Base-by-base conservation (phyloP, 2,888 invertebrate species). In the Drosophila fungiperda region DNA sequence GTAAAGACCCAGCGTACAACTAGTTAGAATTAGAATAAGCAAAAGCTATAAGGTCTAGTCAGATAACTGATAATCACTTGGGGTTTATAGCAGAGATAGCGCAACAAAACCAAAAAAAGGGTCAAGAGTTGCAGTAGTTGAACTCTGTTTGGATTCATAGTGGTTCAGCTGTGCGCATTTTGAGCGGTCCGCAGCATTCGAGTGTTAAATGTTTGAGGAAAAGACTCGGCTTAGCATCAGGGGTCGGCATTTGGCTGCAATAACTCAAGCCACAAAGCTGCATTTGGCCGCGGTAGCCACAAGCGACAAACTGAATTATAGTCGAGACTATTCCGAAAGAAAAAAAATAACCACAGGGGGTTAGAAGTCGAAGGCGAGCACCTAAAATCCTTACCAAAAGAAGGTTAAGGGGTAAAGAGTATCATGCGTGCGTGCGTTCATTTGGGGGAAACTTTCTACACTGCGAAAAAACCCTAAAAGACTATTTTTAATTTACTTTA, bases 271-370 rank as follows among this genome's bases (percentile, higher is more conserved):
- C 59, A 52, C 69, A 69, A 68, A 62, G 60, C 75, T 75, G 87
- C 75, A 89, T 52, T 69, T 83, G 88, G 60, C 64, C 71, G 73
- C 68, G 40, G n/a, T 58, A 45, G 59, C 73, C 71, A 71, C 84
- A 57, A 71, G 84, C 84, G 73, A 72, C 78, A 73, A 57, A 66
- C 69, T 83, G 87, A 89, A 75, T 81, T 68, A 78, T 81, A 60
- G 66, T 33, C 29, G 42, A 38, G 26, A n/a, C 26, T 35, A 36
- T 11, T 3, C 33, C 3, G 4, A 52, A 33, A 9, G 17, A 1
- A 54, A 33, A 15, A 20, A 23, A 15, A 20, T 15, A 20, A 1
- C 45, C 1, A 23, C 15, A 2, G 20, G 15, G 61, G 23, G 17
- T 3, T n/a, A 2, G 15, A 40, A 40, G 6, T 23, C 45, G 48